Percentiles rank a stretch among this genome's conserved stretches.
These are phyloP conservation scores for Drosophila planitibia DNA, from an alignment of 2,888 invertebrate genomes.

Conservation along the genomic window DNA sequence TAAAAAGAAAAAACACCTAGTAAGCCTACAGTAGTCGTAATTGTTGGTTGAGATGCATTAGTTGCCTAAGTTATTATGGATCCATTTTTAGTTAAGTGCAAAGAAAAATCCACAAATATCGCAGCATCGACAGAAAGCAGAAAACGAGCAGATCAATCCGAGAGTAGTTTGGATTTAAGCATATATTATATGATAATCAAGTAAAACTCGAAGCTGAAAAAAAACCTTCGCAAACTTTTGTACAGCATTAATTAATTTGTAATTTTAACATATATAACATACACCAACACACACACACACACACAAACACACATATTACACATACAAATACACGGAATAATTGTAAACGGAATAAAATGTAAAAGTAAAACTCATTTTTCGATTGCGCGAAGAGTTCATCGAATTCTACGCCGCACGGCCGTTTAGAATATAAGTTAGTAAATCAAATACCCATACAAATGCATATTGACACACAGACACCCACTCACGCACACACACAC, in stretches of 20 bases:
- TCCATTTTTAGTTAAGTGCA: conserved; percentile 57
- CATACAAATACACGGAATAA: conserved; percentile 26
- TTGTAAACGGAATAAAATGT: conserved; percentile 35
- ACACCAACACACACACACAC: conserved; percentile 12
- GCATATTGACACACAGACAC: conserved; percentile 10
- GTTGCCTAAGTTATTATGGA: conserved; percentile 64
- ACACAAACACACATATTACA: conserved; percentile 8
- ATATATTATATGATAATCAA: conserved; percentile 20
- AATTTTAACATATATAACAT: conserved; percentile 47
- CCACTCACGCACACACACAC: conserved; percentile 1
- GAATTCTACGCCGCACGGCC: conserved; percentile 56
- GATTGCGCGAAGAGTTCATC: conserved; percentile 21
- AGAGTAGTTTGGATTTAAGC: conserved; percentile 15
- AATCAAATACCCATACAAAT: conserved; percentile 62
- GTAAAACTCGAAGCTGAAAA: conserved; percentile 35
- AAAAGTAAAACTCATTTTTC: conserved; percentile 15
- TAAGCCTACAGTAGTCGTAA: conserved; percentile 53
- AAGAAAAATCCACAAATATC: conserved; percentile 17
- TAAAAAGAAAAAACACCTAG: conserved; percentile 18
- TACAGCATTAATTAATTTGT: conserved; percentile 80
- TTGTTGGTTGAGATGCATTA: conserved; percentile 70
- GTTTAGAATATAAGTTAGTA: conserved; percentile 77
- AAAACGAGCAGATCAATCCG: conserved; percentile 4
- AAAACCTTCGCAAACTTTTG: conserved; percentile 49
- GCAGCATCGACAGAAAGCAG: not conserved